Percentiles rank a stretch among this genome's conserved stretches.
phyloP scores from a whole-genome alignment of 2,797 vertebrate genomes.

The Galago senegalensis region DNA sequence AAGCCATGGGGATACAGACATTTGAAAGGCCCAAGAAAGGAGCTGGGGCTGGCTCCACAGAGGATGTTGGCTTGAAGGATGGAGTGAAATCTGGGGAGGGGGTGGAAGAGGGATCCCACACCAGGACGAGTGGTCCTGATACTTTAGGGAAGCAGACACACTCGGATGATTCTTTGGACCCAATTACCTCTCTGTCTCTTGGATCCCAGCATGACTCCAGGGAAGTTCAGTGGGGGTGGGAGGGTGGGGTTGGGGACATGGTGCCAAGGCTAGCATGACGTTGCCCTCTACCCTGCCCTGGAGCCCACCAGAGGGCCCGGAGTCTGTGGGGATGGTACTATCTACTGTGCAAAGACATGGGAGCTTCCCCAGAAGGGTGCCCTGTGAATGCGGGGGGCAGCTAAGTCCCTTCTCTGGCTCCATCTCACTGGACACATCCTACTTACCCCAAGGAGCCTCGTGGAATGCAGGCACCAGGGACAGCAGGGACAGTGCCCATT shows the following conservation, averaged over 20 bases:
- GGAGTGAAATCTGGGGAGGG: background rate
- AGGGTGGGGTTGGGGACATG: background rate
- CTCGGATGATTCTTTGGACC: background rate
- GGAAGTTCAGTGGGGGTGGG: background rate
- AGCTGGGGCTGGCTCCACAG: background rate
- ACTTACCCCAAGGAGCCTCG: background rate
- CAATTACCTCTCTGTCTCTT: background rate
- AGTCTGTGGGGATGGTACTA: accelerated
- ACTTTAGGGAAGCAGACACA: background rate
- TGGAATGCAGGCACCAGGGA: background rate
- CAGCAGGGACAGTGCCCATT: background rate
- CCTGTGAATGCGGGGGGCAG: background rate
- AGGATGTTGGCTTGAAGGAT: background rate
- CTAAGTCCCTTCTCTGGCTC: background rate
- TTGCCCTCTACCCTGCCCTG: background rate
- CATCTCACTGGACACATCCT: accelerated
- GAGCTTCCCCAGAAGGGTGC: background rate
- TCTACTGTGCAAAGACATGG: background rate
- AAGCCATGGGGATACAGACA: background rate
- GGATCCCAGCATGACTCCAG: background rate
- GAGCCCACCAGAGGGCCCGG: background rate
- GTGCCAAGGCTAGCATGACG: background rate
- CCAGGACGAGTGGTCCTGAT: background rate
- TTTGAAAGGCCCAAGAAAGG: background rate
- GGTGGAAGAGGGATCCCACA: too few species aligned